phyloP scores from a whole-genome alignment of 2,113 vertebrate species.

The Seriola quinqueradiata region DNA sequence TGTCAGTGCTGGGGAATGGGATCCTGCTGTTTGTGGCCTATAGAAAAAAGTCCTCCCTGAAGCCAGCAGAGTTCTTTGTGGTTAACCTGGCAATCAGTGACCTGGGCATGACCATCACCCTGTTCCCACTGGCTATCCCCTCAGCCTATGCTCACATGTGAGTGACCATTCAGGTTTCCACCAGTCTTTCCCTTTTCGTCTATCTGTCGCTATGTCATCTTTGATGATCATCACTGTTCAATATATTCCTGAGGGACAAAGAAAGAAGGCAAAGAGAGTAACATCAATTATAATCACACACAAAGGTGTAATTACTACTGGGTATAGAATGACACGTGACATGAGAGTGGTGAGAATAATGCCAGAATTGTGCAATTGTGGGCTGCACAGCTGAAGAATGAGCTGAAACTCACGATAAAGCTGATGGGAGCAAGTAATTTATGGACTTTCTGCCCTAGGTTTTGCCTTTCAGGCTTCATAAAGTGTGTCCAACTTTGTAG shows the following conservation, averaged over 20 bases:
- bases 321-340: neutral
- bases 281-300: neutral
- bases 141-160: conserved; percentile 90
- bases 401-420: neutral
- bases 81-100: conserved; percentile 91
- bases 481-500: neutral
- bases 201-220: neutral
- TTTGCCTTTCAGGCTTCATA: neutral
- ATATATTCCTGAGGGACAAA: neutral
- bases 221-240: neutral
- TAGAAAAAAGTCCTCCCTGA: conserved; percentile 87
- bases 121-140: conserved; percentile 88
- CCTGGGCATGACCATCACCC: conserved; percentile 86
- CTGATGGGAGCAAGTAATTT: neutral
- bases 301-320: neutral
- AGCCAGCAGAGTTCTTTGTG: conserved; percentile 90
- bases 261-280: neutral
- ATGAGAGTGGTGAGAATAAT: neutral
- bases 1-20: conserved; percentile 87
- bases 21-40: conserved; percentile 89
- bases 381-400: neutral
- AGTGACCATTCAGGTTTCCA: conserved; percentile 15
- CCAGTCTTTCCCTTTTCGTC: neutral
- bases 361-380: neutral
- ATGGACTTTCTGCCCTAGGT: neutral